A percentile compares a stretch with the other conserved stretches of the same genome.
phyloP scores from a whole-genome alignment of 2,113 vertebrate genomes.

The Drymodes brunneopygia region DNA sequence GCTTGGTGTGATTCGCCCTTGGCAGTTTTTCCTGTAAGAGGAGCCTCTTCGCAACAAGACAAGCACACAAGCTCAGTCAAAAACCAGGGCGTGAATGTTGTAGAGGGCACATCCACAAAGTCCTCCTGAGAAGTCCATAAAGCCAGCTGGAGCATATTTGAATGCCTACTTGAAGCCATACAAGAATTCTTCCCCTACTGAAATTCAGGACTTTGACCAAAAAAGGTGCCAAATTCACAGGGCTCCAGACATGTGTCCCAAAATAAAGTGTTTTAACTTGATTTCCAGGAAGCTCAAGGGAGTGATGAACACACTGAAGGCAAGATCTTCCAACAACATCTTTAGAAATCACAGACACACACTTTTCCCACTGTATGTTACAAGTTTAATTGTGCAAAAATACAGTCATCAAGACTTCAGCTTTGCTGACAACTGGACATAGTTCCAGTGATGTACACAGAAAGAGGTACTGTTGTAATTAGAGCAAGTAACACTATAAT shows the following conservation, averaged over 20 bases:
- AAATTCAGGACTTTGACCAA: not conserved
- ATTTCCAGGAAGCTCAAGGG: not conserved
- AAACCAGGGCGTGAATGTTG: not conserved
- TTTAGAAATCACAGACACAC: not conserved
- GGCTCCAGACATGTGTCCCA: not conserved
- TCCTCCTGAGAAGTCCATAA: not conserved
- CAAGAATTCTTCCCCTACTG: not conserved
- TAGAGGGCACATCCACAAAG: not conserved
- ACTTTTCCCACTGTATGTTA: not conserved
- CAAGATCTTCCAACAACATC: not conserved
- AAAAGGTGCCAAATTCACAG: not conserved
- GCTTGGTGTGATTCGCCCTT: not conserved
- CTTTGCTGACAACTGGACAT: not conserved
- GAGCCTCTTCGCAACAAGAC: not conserved
- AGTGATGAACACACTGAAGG: not conserved
- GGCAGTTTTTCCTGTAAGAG: not conserved
- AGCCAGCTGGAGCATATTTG: not conserved
- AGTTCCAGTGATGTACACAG: not conserved
- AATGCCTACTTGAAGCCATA: not conserved
- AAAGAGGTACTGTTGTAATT: not conserved
- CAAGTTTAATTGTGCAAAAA: conserved; percentile 31
- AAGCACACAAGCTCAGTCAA: not conserved
- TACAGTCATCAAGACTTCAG: not conserved
- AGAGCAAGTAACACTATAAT: not conserved
- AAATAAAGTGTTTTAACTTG: not conserved